phyloP scores from a whole-genome alignment of 2,888 invertebrate genomes.

The Galerucella pusilla region DNA sequence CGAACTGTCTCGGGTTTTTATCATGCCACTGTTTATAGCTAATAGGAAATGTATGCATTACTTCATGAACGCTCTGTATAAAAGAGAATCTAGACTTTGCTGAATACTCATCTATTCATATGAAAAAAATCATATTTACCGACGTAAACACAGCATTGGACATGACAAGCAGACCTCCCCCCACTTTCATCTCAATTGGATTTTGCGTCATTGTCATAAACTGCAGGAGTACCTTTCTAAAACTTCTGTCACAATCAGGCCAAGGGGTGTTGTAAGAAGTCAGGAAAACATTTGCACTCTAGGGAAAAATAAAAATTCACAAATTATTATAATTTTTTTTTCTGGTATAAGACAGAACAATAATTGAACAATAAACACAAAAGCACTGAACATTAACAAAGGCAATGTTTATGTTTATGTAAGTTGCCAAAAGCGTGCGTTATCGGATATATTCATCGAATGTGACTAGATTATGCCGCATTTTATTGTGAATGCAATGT shows the following conservation, averaged over 20 bases:
- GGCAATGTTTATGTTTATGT: too few species aligned
- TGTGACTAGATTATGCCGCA: too few species aligned
- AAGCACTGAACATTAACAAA: too few species aligned
- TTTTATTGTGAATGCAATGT: too few species aligned
- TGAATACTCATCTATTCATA: not conserved
- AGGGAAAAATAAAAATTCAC: not conserved
- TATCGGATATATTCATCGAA: too few species aligned
- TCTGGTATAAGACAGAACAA: too few species aligned
- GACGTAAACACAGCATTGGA: conserved; percentile 32
- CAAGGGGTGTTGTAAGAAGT: conserved; percentile 36
- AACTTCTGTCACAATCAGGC: conserved; percentile 32
- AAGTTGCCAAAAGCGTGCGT: too few species aligned
- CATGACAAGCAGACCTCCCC: conserved; percentile 32
- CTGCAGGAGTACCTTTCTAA: conserved; percentile 32
- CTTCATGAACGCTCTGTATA: too few species aligned
- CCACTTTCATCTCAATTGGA: conserved; percentile 29
- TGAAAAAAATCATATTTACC: conserved; percentile 11
- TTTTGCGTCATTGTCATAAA: conserved; percentile 33
- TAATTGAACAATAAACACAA: too few species aligned
- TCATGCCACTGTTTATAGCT: too few species aligned
- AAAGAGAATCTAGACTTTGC: not conserved
- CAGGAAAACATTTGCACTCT: conserved; percentile 18
- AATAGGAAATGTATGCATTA: too few species aligned
- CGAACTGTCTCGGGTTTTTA: too few species aligned
- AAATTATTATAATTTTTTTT: not conserved